Percentiles rank a stretch among this genome's conserved stretches.
Conservation (phyloP, 2,797 vertebrate species). For the Meriones psammophilus region DNA sequence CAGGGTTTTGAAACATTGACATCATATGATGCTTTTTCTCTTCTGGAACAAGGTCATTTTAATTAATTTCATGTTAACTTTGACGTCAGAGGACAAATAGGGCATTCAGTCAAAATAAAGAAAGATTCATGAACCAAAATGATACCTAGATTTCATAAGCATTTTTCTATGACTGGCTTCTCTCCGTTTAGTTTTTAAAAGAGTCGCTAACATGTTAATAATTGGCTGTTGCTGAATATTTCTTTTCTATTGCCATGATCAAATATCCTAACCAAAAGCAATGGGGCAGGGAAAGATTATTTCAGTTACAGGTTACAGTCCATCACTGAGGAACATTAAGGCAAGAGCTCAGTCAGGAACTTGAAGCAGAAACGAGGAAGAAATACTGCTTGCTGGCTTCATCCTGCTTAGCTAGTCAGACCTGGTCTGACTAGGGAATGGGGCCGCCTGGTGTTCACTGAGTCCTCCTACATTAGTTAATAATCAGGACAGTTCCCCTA, state of each 20-base stretch:
- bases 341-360: not conserved
- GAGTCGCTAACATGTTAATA: not conserved
- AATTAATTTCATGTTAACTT: not conserved
- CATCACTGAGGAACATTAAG: not conserved
- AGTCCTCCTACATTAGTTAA: no score
- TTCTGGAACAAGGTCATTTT: constrained; percentile 44
- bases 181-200: not conserved
- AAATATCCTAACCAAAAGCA: not conserved
- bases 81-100: constrained; percentile 28
- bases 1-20: constrained; percentile 21
- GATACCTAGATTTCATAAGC: not conserved
- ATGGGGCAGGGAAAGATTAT: not conserved
- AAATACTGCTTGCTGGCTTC: not conserved
- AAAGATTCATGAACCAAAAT: not conserved
- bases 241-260: not conserved
- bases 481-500: not conserved
- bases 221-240: not conserved
- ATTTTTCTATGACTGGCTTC: not conserved
- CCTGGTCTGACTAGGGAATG: not conserved
- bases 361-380: not conserved
- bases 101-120: constrained; percentile 39
- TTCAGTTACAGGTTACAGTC: not conserved
- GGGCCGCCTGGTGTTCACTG: not conserved
- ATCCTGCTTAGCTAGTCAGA: not conserved
- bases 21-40: constrained; percentile 11